Evolutionary conservation across 2,888 invertebrate genomes (phyloP).

Genomic region (Pterobdella sp.): DNA sequence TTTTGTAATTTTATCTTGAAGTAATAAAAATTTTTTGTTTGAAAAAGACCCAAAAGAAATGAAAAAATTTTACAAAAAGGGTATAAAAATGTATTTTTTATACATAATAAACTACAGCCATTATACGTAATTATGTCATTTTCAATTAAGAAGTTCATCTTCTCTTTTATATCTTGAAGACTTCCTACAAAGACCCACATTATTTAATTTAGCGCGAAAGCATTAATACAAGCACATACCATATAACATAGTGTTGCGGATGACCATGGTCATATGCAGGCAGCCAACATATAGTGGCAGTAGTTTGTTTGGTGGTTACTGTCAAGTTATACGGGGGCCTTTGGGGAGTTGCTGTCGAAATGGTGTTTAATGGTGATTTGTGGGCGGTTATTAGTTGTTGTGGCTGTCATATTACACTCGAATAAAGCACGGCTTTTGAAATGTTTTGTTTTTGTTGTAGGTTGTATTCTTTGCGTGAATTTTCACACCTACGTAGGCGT

Average conservation of each 20-base stretch:
- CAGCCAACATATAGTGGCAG: constrained; percentile 81
- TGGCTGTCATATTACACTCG: not conserved
- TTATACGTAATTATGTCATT: too few relatives aligned
- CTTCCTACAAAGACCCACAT: too few relatives aligned
- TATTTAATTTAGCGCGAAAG: too few relatives aligned
- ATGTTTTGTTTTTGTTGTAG: not conserved
- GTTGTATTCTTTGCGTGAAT: not conserved
- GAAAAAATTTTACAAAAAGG: too few relatives aligned
- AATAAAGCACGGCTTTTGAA: not conserved
- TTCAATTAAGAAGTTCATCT: too few relatives aligned
- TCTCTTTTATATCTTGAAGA: too few relatives aligned
- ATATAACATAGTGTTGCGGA: constrained; percentile 87
- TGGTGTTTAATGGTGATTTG: not conserved
- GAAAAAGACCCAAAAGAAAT: too few relatives aligned
- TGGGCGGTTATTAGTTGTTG: not conserved
- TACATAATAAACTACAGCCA: too few relatives aligned
- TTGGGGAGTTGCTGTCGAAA: constrained; percentile 74
- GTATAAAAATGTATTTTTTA: too few relatives aligned
- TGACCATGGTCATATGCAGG: constrained; percentile 91
- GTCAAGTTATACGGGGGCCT: constrained; percentile 93
- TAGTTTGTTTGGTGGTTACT: constrained; percentile 71
- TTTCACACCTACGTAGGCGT: too few relatives aligned
- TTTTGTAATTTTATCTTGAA: too few relatives aligned
- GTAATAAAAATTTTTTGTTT: too few relatives aligned
- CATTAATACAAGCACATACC: constrained; percentile 58